Conservation (phyloP, 1,140 invertebrate genomes). For the Trachymyrmex septentrionalis region DNA sequence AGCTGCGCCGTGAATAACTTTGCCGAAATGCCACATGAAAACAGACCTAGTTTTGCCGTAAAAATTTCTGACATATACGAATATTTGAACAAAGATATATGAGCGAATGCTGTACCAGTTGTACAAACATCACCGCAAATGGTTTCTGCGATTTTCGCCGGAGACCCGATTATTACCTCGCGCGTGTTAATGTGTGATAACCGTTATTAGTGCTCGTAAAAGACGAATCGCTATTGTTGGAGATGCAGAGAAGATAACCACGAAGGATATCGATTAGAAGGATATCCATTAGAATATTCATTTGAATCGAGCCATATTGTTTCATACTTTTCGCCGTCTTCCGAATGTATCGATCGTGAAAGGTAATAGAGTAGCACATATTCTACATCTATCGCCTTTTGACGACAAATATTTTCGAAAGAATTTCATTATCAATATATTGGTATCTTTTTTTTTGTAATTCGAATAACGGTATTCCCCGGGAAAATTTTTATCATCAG, state of each 20-base stretch:
- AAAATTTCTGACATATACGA: neutral
- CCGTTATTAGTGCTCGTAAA: neutral
- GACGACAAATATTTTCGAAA: constrained; percentile 2
- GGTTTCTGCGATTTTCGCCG: neutral
- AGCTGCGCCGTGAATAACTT: neutral
- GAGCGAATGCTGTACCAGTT: neutral
- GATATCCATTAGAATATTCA: constrained; percentile 27
- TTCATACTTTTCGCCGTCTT: neutral
- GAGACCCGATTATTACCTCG: neutral
- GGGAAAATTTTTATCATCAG: neutral
- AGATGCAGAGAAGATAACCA: neutral
- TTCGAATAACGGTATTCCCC: neutral
- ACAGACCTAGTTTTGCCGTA: neutral
- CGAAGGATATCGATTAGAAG: neutral
- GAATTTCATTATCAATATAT: constrained; percentile 29
- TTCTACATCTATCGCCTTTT: neutral
- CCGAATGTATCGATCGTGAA: neutral
- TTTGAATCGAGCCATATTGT: neutral
- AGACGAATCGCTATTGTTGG: constrained; percentile 3
- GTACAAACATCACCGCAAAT: neutral
- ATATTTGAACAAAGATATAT: neutral
- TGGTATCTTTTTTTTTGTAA: neutral
- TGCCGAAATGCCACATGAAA: neutral
- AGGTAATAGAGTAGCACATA: constrained; percentile 14
- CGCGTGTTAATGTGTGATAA: neutral